Conservation (phyloP, 1,140 invertebrate species). For the Steinernema khuongi region DNA sequence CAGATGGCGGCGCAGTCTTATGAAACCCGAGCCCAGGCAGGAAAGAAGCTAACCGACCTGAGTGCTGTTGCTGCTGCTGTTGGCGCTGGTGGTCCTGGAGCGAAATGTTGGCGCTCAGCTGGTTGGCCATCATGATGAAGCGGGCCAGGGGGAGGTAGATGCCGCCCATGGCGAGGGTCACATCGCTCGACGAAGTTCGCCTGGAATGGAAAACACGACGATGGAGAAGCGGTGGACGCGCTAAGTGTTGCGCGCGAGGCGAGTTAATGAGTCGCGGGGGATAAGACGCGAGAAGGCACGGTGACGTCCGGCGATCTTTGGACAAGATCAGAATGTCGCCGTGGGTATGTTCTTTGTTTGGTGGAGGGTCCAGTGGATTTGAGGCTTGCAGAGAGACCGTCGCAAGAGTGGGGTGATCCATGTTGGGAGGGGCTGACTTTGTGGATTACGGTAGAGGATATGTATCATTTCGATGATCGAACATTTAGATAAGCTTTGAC, state of each 20-base stretch:
- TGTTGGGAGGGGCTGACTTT: too few relatives aligned
- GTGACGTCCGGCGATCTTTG: too few relatives aligned
- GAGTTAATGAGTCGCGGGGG: too few relatives aligned
- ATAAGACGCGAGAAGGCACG: too few relatives aligned
- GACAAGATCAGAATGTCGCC: too few relatives aligned
- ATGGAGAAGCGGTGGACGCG: background rate
- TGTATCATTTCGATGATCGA: too few relatives aligned
- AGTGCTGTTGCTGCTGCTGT: background rate
- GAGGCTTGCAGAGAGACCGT: too few relatives aligned
- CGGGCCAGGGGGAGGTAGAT: slow-evolving; percentile 34
- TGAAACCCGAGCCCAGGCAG: background rate
- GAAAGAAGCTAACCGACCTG: background rate
- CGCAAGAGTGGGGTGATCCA: too few relatives aligned
- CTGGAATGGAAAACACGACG: background rate
- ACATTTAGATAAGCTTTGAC: too few relatives aligned
- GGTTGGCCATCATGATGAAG: slow-evolving; percentile 33
- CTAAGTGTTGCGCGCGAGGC: background rate
- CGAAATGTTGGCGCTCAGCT: slow-evolving; percentile 33
- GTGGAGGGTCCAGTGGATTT: too few relatives aligned
- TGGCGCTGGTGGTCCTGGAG: slow-evolving; percentile 17
- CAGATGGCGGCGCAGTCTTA: slow-evolving; percentile 6
- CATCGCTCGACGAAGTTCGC: background rate
- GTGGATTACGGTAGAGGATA: too few relatives aligned
- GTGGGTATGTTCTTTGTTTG: too few relatives aligned
- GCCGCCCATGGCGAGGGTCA: slow-evolving; percentile 28